Conservation (phyloP, 2,797 vertebrate species). For the Tapirus indicus region DNA sequence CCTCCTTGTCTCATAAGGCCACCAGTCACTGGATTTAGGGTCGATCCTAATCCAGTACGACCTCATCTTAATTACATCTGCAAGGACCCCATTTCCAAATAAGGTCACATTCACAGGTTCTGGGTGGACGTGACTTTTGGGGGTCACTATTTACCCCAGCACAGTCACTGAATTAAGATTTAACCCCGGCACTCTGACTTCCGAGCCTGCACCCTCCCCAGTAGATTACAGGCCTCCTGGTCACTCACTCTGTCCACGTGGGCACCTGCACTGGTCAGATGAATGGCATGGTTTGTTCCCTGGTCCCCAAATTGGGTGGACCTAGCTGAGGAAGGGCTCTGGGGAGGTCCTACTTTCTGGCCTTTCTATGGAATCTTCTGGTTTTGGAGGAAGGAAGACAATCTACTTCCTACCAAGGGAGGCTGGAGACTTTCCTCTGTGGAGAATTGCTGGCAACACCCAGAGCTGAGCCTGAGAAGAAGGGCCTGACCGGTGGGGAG, state of each 20-base stretch:
- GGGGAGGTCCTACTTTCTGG: accelerated
- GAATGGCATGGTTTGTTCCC: accelerated
- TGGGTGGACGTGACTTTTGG: too few relatives aligned
- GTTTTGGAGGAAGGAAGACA: not conserved
- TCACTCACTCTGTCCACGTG: not conserved
- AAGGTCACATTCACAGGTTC: not conserved
- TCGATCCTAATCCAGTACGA: accelerated
- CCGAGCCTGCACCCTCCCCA: too few relatives aligned
- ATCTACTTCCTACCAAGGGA: accelerated
- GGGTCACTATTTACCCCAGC: accelerated
- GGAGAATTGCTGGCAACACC: not conserved
- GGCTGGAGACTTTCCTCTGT: not conserved
- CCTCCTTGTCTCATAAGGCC: not conserved
- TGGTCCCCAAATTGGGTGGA: accelerated
- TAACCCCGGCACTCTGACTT: accelerated
- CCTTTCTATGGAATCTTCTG: not conserved
- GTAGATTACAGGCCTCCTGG: accelerated
- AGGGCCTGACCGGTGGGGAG: not conserved
- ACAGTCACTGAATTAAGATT: not conserved
- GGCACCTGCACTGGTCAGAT: accelerated
- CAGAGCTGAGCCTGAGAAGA: not conserved
- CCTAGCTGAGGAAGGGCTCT: too few relatives aligned
- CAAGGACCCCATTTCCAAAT: not conserved
- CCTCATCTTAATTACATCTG: not conserved
- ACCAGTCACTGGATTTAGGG: accelerated